A percentile compares a stretch with the other conserved stretches of the same genome.
These are phyloP conservation scores for Drosophila arizonae DNA, from an alignment of 1,140 invertebrate genomes.

Conservation along the genomic window DNA sequence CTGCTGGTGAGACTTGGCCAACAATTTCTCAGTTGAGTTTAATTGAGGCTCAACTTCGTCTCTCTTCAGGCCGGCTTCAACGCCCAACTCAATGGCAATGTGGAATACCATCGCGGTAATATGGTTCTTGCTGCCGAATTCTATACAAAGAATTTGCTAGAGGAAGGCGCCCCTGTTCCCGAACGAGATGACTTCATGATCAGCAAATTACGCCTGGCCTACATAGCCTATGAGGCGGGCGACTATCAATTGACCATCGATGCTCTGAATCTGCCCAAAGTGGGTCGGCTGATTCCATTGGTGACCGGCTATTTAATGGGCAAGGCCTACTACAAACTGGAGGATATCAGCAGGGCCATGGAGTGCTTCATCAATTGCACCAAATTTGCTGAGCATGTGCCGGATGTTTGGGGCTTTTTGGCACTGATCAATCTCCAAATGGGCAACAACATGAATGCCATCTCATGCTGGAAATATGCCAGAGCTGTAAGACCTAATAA, in stretches of 20 bases:
- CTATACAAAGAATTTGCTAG: constrained; percentile 27
- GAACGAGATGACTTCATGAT: constrained; percentile 37
- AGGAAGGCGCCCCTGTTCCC: not conserved
- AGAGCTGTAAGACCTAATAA: constrained; percentile 43
- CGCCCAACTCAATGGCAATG: constrained; percentile 66
- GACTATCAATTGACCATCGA: constrained; percentile 39
- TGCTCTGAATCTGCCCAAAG: constrained; percentile 16
- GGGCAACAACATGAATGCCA: constrained; percentile 54
- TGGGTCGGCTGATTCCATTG: constrained; percentile 22
- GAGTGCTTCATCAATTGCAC: constrained; percentile 51
- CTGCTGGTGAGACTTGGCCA: constrained; percentile 14
- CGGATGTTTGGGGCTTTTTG: constrained; percentile 66
- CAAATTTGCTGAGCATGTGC: constrained; percentile 45
- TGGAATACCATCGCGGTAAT: constrained; percentile 55
- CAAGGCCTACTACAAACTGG: constrained; percentile 59
- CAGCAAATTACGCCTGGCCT: constrained; percentile 53
- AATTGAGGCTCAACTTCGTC: not conserved
- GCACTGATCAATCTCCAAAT: constrained; percentile 63
- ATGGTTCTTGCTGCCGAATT: constrained; percentile 24
- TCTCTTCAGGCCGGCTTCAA: constrained; percentile 17
- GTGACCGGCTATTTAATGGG: constrained; percentile 42
- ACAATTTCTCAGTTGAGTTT: not conserved
- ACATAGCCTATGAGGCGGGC: constrained; percentile 43
- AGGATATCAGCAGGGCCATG: constrained; percentile 26
- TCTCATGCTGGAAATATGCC: constrained; percentile 75